A percentile compares a stretch with the other conserved stretches of the same genome.
phyloP scores from a whole-genome alignment of 2,888 invertebrate genomes.

The Falcaria lacertinaria region DNA sequence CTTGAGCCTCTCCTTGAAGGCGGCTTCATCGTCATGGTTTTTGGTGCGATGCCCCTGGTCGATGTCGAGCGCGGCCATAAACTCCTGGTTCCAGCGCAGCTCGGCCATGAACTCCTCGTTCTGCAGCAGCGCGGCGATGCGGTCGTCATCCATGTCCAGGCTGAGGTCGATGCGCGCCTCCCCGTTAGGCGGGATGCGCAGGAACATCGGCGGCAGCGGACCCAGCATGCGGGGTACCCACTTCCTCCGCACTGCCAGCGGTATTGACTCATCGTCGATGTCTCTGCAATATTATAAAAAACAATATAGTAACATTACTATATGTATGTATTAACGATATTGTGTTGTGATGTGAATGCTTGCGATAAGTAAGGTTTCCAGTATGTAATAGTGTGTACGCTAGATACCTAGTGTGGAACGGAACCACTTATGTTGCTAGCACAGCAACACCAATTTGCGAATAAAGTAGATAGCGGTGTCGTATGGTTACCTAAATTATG shows the following conservation, averaged over 20 bases:
- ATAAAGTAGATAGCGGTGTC: too few species aligned
- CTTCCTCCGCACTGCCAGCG: conserved; percentile 72
- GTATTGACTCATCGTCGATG: conserved; percentile 63
- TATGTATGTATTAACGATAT: too few species aligned
- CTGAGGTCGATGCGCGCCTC: conserved; percentile 73
- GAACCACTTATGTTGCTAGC: too few species aligned
- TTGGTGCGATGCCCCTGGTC: conserved; percentile 80
- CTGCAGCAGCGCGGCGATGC: conserved; percentile 91
- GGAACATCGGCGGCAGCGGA: conserved; percentile 88
- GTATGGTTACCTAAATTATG: too few species aligned
- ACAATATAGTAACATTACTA: too few species aligned
- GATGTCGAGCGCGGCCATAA: conserved; percentile 89
- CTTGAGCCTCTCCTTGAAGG: conserved; percentile 87
- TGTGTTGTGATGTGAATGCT: too few species aligned
- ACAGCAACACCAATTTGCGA: too few species aligned
- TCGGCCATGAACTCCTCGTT: conserved; percentile 95
- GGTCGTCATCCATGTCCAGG: conserved; percentile 89
- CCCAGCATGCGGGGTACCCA: conserved; percentile 91
- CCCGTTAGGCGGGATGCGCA: conserved; percentile 80
- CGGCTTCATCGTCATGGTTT: conserved; percentile 83
- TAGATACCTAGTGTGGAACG: too few species aligned
- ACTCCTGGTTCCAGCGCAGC: conserved; percentile 91
- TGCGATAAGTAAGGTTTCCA: too few species aligned
- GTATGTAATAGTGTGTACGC: too few species aligned
- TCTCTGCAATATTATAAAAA: conserved; percentile 66